Conservation (phyloP, 2,797 vertebrate species). For the Protosalanx chinensis region DNA sequence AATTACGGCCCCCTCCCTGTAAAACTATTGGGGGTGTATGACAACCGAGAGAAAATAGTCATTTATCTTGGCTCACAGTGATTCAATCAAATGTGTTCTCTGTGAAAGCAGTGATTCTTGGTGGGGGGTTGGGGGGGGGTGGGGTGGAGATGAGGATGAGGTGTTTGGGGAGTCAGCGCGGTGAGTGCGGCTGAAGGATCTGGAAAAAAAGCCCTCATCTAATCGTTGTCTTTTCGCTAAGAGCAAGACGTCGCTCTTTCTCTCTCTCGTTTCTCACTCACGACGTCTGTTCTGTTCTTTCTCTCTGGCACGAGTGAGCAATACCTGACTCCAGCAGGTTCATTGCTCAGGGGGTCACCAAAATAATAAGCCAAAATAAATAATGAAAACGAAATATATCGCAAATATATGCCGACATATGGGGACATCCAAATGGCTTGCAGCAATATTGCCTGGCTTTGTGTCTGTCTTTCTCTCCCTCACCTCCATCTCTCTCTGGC, state of each 20-base stretch:
- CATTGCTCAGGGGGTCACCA: too few relatives aligned
- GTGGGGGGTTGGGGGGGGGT: not conserved
- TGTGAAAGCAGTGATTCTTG: constrained; percentile 19
- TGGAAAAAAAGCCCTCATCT: constrained; percentile 31
- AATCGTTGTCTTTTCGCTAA: too few relatives aligned
- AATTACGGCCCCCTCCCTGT: too few relatives aligned
- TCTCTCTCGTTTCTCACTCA: not conserved
- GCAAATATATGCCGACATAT: too few relatives aligned
- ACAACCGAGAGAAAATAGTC: not conserved
- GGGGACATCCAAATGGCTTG: too few relatives aligned
- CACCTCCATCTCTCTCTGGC: not conserved
- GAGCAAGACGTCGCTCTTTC: not conserved
- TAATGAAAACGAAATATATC: too few relatives aligned
- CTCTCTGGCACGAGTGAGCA: not conserved
- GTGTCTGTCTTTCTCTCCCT: too few relatives aligned
- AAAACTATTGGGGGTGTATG: too few relatives aligned
- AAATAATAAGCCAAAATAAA: too few relatives aligned
- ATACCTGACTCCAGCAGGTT: too few relatives aligned
- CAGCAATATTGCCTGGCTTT: too few relatives aligned
- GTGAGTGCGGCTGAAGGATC: constrained; percentile 7
- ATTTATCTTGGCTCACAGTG: not conserved
- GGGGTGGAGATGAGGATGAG: not conserved
- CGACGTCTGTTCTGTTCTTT: not conserved
- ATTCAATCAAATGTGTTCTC: constrained; percentile 30
- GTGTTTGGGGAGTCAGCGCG: constrained; percentile 8